Evolutionary conservation across 2,797 vertebrate genomes (phyloP).

Genomic region (Syndactyla subalaris): DNA sequence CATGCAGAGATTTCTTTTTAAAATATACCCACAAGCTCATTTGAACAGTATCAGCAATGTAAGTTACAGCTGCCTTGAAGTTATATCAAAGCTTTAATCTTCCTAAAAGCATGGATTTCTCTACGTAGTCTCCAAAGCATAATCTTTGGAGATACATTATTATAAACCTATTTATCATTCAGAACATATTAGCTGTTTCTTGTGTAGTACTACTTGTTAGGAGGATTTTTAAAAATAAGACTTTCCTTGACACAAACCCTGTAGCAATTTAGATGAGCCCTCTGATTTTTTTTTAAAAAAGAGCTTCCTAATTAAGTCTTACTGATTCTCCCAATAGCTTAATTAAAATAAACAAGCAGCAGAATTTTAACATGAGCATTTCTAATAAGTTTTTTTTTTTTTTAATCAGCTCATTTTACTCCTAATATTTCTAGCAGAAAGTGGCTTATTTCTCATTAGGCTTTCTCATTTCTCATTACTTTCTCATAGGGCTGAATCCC

Average conservation of each 20-base stretch:
- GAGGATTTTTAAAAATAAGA: not conserved
- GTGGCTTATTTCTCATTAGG: not conserved
- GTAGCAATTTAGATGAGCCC: not conserved
- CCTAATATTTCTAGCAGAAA: conserved; percentile 18
- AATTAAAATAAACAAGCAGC: conserved; percentile 45
- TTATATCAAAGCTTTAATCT: conserved; percentile 18
- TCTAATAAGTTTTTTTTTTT: conserved; percentile 2
- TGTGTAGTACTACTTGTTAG: not conserved
- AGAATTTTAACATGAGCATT: conserved; percentile 31
- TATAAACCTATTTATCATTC: conserved; percentile 35
- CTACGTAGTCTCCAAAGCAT: not conserved
- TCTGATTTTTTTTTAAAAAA: not conserved
- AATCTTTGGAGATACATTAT: not conserved
- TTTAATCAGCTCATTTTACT: conserved; percentile 27
- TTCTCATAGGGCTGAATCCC: not conserved
- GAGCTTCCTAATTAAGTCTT: conserved; percentile 16
- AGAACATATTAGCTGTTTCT: conserved; percentile 14
- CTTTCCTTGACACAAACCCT: not conserved
- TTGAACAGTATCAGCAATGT: not conserved
- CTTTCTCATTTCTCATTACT: not conserved
- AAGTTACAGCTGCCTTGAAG: not conserved
- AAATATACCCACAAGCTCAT: not conserved
- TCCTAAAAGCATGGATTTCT: not conserved
- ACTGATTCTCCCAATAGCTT: not conserved
- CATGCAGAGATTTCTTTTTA: not conserved